phyloP scores from a whole-genome alignment of 2,113 vertebrate species.

The Gadus macrocephalus region DNA sequence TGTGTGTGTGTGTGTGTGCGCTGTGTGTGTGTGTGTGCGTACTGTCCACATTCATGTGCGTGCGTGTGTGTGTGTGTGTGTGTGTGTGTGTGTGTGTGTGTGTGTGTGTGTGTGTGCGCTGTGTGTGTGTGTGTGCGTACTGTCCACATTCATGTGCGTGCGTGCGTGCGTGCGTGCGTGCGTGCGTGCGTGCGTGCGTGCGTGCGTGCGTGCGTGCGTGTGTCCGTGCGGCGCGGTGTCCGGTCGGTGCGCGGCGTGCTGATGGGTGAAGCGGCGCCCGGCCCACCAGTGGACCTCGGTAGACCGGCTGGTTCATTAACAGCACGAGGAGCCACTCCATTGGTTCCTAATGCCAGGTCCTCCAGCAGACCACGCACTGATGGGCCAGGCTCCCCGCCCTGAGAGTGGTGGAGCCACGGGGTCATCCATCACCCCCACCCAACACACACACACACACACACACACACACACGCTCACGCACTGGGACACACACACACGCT shows the following conservation, averaged over 20 bases:
- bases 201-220: neutral
- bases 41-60: too few relatives aligned
- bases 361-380: conserved; percentile 41
- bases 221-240: neutral
- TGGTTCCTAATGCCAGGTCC: conserved; percentile 60
- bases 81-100: neutral
- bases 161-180: neutral
- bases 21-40: too few relatives aligned
- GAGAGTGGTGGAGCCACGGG: conserved; percentile 1
- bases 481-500: neutral
- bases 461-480: neutral
- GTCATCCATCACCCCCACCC: neutral
- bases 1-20: too few relatives aligned
- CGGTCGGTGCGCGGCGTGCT: conserved; percentile 11
- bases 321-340: conserved; percentile 47
- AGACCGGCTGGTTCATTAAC: conserved; percentile 61
- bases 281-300: conserved; percentile 47
- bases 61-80: too few relatives aligned
- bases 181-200: neutral
- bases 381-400: conserved; percentile 19
- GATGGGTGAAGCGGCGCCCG: conserved; percentile 52
- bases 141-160: too few relatives aligned
- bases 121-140: neutral
- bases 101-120: too few relatives aligned
- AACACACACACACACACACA: neutral